Evolutionary conservation across 1,140 invertebrate genomes (phyloP).

Genomic region (Apis dorsata): DNA sequence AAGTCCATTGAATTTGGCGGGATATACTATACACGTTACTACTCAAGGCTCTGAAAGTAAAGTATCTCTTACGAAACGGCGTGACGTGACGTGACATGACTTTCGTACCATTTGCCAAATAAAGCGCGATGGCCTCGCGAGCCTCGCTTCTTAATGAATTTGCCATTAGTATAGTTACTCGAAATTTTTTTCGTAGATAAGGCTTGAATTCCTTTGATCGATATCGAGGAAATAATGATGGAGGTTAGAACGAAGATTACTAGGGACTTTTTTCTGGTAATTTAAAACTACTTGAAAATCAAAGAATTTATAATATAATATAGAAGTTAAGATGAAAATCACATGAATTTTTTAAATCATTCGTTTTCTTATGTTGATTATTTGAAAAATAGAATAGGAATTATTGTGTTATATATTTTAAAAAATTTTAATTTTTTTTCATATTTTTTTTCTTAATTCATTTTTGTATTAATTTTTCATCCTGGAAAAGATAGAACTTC

Average conservation of each 20-base stretch:
- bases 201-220: background rate
- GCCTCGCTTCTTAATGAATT: background rate
- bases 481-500: constrained; percentile 54
- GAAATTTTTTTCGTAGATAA: background rate
- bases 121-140: background rate
- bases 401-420: too few relatives aligned
- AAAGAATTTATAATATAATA: too few relatives aligned
- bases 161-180: background rate
- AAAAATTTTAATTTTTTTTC: too few relatives aligned
- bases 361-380: background rate
- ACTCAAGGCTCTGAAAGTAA: constrained; percentile 44
- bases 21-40: constrained; percentile 5
- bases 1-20: constrained; percentile 62
- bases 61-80: constrained; percentile 50
- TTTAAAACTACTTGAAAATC: too few relatives aligned
- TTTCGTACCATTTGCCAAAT: constrained; percentile 7
- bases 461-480: constrained; percentile 39
- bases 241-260: background rate
- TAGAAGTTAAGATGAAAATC: too few relatives aligned
- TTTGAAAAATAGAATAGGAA: background rate
- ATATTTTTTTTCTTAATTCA: background rate
- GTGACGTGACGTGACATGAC: constrained; percentile 20
- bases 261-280: too few relatives aligned
- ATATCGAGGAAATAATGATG: background rate
- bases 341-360: background rate